Percentiles rank a stretch among this genome's conserved stretches.
Conservation (phyloP, 2,888 invertebrate genomes). For the Drepanosiphum platanoidis region DNA sequence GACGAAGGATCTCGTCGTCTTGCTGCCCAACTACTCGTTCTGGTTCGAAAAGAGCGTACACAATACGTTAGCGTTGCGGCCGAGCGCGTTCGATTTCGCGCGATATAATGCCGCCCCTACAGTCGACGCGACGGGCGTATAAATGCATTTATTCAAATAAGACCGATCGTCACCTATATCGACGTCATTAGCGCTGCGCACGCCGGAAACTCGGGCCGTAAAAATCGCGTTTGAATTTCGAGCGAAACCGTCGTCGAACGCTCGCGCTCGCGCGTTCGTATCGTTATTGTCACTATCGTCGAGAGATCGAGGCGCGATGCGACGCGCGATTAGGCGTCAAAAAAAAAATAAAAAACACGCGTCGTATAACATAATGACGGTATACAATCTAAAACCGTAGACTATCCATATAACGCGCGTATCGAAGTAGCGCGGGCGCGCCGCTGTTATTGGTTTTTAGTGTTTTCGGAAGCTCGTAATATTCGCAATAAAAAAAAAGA, state of each 20-base stretch:
- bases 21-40: too few species aligned
- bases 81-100: neutral
- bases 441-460: neutral
- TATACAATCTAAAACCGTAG: too few species aligned
- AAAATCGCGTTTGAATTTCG: slow-evolving; percentile 22
- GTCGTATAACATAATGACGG: too few species aligned
- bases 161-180: neutral
- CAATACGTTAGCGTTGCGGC: neutral
- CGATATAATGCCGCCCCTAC: too few species aligned
- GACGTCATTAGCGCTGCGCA: neutral
- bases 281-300: neutral
- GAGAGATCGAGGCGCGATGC: neutral
- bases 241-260: neutral
- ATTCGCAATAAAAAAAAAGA: neutral
- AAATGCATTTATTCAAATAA: too few species aligned
- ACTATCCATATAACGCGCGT: neutral
- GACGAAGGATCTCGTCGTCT: too few species aligned
- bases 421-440: neutral
- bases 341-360: too few species aligned
- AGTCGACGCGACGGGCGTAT: too few species aligned
- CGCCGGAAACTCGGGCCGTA: slow-evolving; percentile 4
- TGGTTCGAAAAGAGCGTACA: too few species aligned
- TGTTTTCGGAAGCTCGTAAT: neutral
- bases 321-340: too few species aligned
- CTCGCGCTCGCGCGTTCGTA: neutral